These are phyloP conservation scores for Poecilus cupreus DNA, from an alignment of 2,888 invertebrate species.

Conservation along the genomic window DNA sequence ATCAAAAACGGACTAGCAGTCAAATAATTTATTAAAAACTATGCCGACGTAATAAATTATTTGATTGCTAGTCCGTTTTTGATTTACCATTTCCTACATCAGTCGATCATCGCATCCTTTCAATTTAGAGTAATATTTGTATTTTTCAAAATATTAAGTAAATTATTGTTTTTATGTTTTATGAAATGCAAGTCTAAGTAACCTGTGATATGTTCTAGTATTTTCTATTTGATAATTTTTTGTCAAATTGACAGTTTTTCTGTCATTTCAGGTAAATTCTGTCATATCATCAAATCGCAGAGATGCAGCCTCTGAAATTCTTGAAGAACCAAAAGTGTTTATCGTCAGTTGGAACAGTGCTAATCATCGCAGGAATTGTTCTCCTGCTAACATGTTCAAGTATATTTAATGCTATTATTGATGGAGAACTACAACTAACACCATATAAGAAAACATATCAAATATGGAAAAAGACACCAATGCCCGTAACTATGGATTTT, in stretches of 20 bases:
- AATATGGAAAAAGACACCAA: conserved; percentile 82
- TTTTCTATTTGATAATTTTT: not conserved
- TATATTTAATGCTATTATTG: conserved; percentile 63
- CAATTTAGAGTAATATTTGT: no score
- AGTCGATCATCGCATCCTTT: no score
- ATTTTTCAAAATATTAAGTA: no score
- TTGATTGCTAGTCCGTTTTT: no score
- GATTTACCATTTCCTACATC: no score
- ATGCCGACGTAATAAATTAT: no score
- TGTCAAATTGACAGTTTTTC: not conserved
- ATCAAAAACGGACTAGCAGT: no score
- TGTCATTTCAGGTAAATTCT: conserved; percentile 24
- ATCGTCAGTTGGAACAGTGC: not conserved
- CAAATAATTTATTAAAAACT: no score
- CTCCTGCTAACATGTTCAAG: not conserved
- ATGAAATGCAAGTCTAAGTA: no score
- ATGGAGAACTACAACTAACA: conserved; percentile 76
- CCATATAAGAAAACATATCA: conserved; percentile 79
- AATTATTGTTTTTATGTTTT: no score
- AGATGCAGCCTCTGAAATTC: conserved; percentile 20
- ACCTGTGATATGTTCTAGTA: not conserved
- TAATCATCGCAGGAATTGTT: conserved; percentile 26
- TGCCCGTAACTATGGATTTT: conserved; percentile 80
- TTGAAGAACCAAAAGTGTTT: not conserved
- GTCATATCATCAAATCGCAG: not conserved